Base-by-base conservation (phyloP, 64 coral and sea anemone genomes). In the Actinia equina region DNA sequence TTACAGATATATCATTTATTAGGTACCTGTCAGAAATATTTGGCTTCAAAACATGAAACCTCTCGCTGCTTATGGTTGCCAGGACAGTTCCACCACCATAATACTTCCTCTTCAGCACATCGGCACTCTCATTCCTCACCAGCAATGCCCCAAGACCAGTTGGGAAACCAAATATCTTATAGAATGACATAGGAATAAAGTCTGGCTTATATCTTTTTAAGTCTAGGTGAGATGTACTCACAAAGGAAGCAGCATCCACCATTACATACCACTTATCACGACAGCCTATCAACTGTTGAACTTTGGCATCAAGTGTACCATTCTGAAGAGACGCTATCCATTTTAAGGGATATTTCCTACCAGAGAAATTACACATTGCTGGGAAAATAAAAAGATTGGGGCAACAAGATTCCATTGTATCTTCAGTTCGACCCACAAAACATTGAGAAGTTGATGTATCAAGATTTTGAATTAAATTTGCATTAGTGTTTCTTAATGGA, bases 121-220 rank as follows among this genome's bases (percentile, higher is more conserved):
- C 4, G 42, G 71, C 90, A 86, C 96, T 94, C 71, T 77, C 88
- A 14, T 92, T 94, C 16, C 60, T 87, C 7, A 98, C 90, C 30
- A 98, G 53, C 10, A 98, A 86, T 27, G 93, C 96, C 23, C 96
- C 96, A 80, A 98, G 87, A 11, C 96, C 96, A 82, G 96, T 98
- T 60, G 96, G 96, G 87, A 98, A 98, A 60, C 96, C 96, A 92
- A 98, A 98, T 43, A 98, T 89, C 53, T 98, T 98, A 71, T 98
- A 98, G 86, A 98, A 98, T 42, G 96, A 98, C 44, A 98, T 41
- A 55, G 96, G 93, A 84, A 98, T 77, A 86, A 94, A 98, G 77
- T 98, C 96, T 82, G 93, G 86, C 30, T 89, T 3, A 45, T 84
- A 92, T 1, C 44, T 85, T 44, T 18, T 56, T 17, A 98, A 79